A percentile compares a stretch with the other conserved stretches of the same genome.
These are phyloP conservation scores for Solenodon paradoxus DNA, from an alignment of 2,113 vertebrate genomes.

Conservation along the genomic window DNA sequence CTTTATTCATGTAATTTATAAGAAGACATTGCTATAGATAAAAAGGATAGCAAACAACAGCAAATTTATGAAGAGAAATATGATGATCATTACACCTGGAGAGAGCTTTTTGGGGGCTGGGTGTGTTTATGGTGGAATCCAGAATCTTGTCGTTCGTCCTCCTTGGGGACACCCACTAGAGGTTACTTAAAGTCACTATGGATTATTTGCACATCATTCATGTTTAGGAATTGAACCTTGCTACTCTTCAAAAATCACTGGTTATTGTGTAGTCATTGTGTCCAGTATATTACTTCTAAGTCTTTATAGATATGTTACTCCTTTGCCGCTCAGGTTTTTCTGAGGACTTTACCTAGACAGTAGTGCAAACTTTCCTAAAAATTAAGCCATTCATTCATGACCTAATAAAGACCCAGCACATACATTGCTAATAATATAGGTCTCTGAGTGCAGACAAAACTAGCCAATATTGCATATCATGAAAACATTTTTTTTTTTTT, in stretches of 20 bases:
- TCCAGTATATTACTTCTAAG: neutral
- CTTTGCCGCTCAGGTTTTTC: neutral
- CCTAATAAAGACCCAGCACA: neutral
- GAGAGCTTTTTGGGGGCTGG: neutral
- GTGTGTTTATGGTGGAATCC: neutral
- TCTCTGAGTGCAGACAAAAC: neutral
- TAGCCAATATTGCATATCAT: neutral
- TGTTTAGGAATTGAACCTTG: neutral
- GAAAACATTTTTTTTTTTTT: no score
- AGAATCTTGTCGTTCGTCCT: neutral
- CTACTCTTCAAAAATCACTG: neutral
- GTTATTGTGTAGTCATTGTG: neutral
- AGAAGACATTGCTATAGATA: neutral
- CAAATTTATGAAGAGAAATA: neutral
- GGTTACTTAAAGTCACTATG: neutral
- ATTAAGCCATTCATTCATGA: neutral
- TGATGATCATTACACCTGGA: neutral
- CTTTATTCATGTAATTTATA: neutral
- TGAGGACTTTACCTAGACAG: neutral
- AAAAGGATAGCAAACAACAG: neutral
- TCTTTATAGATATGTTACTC: neutral
- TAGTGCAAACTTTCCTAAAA: neutral
- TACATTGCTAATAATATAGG: neutral
- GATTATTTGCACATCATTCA: neutral
- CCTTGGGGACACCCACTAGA: neutral